phyloP scores from a whole-genome alignment of 2,113 vertebrate species.

The Malaclemys terrapin region DNA sequence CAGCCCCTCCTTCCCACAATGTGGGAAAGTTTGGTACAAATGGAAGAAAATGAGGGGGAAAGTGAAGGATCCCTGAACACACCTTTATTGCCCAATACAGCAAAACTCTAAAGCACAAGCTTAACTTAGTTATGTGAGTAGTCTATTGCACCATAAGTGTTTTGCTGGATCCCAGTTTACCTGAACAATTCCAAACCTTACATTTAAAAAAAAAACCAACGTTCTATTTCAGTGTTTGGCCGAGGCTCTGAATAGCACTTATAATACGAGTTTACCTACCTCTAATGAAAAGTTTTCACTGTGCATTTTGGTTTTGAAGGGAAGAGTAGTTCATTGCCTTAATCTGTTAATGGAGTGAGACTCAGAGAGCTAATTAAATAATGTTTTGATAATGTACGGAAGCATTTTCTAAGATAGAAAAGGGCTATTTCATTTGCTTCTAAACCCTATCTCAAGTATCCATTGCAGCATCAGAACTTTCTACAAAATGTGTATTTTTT shows the following conservation, averaged over 20 bases:
- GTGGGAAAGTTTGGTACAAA: neutral
- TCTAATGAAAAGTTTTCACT: neutral
- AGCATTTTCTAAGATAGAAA: neutral
- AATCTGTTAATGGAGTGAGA: neutral
- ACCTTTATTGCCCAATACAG: neutral
- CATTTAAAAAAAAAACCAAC: neutral
- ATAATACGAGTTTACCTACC: neutral
- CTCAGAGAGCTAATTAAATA: neutral
- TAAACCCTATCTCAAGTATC: neutral
- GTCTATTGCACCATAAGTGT: neutral
- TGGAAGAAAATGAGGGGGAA: neutral
- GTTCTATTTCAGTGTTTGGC: neutral
- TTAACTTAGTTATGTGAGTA: neutral
- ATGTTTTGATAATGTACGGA: neutral
- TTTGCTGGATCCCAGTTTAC: neutral
- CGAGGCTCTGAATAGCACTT: neutral
- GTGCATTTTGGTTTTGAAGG: neutral
- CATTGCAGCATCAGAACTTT: neutral
- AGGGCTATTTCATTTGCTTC: neutral
- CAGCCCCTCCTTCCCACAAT: neutral
- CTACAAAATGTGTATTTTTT: conserved; percentile 11
- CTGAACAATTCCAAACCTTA: neutral
- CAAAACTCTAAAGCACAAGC: neutral
- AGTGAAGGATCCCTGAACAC: neutral
- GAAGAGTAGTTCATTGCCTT: neutral